phyloP scores from a whole-genome alignment of 37 sponge, comb jelly and placozoan species.

The Agelas oroides region DNA sequence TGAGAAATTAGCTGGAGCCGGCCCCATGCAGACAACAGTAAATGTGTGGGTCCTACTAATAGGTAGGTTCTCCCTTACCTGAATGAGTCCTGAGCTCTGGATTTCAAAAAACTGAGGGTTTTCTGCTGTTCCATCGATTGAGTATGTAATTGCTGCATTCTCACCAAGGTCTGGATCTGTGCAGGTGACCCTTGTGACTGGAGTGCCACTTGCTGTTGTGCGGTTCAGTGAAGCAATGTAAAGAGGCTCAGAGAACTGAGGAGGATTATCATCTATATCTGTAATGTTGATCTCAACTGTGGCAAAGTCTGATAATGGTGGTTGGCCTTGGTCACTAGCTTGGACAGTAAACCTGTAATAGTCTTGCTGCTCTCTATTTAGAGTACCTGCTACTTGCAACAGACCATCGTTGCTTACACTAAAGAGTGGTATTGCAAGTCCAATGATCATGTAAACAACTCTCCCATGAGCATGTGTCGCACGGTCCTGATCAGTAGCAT shows the following conservation, averaged over 20 bases:
- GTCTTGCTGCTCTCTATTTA: slow-evolving; percentile 52
- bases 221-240: slow-evolving; percentile 16
- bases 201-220: not conserved
- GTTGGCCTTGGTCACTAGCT: slow-evolving; percentile 34
- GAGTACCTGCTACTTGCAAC: slow-evolving; percentile 25
- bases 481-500: slow-evolving; percentile 66
- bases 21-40: slow-evolving; percentile 47
- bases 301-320: not conserved
- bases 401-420: slow-evolving; percentile 5
- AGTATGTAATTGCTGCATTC: slow-evolving; percentile 45
- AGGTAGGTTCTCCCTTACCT: not conserved
- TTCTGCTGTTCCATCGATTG: slow-evolving; percentile 1
- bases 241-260: slow-evolving; percentile 35
- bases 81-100: not conserved
- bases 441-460: slow-evolving; percentile 19
- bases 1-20: slow-evolving; percentile 4
- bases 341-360: slow-evolving; percentile 38
- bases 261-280: slow-evolving; percentile 64
- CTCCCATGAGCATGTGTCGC: slow-evolving; percentile 14
- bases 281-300: slow-evolving; percentile 28
- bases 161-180: slow-evolving; percentile 48
- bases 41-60: slow-evolving; percentile 24
- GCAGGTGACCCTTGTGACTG: slow-evolving; percentile 27
- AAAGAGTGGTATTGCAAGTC: not conserved
- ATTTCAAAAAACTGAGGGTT: slow-evolving; percentile 34